Conservation (phyloP, 2,888 invertebrate genomes). For the Pharmacophagus antenor region DNA sequence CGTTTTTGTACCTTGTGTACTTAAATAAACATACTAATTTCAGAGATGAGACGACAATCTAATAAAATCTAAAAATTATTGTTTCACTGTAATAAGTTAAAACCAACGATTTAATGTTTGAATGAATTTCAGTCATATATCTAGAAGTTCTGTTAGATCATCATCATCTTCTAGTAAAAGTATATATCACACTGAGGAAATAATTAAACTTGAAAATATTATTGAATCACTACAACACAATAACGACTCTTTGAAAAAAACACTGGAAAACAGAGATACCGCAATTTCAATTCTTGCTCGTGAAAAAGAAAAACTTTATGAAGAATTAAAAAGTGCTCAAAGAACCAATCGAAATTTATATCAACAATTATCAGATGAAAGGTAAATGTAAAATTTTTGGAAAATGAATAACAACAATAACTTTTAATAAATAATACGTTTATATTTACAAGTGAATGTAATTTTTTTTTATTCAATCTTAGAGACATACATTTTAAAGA, state of each 20-base stretch:
- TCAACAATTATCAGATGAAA: conserved; percentile 79
- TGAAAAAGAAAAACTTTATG: conserved; percentile 74
- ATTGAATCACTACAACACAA: conserved; percentile 65
- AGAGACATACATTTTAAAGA: conserved; percentile 75
- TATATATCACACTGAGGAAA: conserved; percentile 44
- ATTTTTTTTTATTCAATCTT: not conserved
- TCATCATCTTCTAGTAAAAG: conserved; percentile 44
- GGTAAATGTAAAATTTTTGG: conserved; percentile 39
- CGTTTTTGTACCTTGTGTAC: not conserved
- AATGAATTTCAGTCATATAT: conserved; percentile 50
- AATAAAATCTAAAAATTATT: conserved; percentile 2
- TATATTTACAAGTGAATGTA: no score
- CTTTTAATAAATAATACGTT: no score
- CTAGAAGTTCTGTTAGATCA: conserved; percentile 47
- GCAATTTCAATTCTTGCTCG: conserved; percentile 67
- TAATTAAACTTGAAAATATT: conserved; percentile 54
- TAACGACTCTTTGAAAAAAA: conserved; percentile 62
- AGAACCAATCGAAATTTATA: conserved; percentile 68
- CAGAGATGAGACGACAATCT: conserved; percentile 1
- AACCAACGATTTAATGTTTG: conserved; percentile 35
- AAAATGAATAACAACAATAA: not conserved
- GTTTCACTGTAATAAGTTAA: conserved; percentile 3
- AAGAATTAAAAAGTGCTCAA: conserved; percentile 71
- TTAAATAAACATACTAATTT: not conserved
- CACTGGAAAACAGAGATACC: conserved; percentile 68